phyloP scores from a whole-genome alignment of 1,140 invertebrate species.

The Eulimnadia texana region DNA sequence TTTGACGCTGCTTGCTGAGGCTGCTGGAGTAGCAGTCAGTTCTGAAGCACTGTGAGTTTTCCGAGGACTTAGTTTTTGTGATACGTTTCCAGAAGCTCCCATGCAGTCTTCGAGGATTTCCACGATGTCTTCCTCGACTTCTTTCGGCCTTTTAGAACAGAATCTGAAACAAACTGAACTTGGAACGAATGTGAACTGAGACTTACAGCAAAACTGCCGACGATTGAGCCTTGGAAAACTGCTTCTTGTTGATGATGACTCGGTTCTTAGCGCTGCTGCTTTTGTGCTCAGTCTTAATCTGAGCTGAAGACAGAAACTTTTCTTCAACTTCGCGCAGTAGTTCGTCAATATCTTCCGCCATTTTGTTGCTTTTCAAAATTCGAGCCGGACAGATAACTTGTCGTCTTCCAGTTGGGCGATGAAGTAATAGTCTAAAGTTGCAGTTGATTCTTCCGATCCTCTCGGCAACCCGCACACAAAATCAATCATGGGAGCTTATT shows the following conservation, averaged over 20 bases:
- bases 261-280: not conserved
- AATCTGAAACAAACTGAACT: too few relatives aligned
- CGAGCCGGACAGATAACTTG: not conserved
- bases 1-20: not conserved
- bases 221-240: not conserved
- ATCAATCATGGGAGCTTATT: not conserved
- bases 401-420: too few relatives aligned
- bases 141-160: not conserved
- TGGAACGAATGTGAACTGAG: too few relatives aligned
- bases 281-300: not conserved
- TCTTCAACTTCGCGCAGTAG: slow-evolving; percentile 16
- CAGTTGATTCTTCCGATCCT: not conserved
- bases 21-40: not conserved
- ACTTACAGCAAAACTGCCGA: not conserved
- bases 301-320: slow-evolving; percentile 5
- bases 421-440: too few relatives aligned
- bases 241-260: not conserved
- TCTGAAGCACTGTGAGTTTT: not conserved
- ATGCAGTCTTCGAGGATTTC: slow-evolving; percentile 7
- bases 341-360: slow-evolving; percentile 13
- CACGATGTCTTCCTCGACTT: not conserved
- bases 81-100: not conserved
- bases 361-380: not conserved
- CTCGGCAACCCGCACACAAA: not conserved
- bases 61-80: not conserved